Conservation (phyloP, 2,888 invertebrate genomes). For the Metopia argyrocephala region DNA sequence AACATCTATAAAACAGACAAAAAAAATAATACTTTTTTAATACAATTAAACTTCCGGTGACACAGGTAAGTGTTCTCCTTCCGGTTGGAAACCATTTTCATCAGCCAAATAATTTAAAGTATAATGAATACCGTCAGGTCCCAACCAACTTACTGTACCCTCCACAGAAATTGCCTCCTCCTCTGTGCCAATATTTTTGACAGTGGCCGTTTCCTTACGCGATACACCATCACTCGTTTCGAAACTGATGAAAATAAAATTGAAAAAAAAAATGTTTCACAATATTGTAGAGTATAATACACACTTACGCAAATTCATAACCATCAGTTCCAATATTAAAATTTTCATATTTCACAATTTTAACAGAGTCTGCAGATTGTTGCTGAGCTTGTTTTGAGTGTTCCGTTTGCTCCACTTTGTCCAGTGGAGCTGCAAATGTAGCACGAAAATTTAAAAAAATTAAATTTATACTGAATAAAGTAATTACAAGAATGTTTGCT, state of each 20-base stretch:
- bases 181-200: constrained; percentile 78
- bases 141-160: constrained; percentile 78
- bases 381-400: constrained; percentile 79
- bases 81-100: constrained; percentile 80
- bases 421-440: constrained; percentile 68
- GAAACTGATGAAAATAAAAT: too few relatives aligned
- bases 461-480: constrained; percentile 2
- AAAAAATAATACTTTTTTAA: not conserved
- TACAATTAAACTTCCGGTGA: constrained; percentile 20
- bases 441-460: not conserved
- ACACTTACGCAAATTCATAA: constrained; percentile 73
- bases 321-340: constrained; percentile 77
- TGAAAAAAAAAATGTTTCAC: too few relatives aligned
- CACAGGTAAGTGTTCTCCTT: constrained; percentile 74
- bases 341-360: constrained; percentile 81
- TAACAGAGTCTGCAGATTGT: constrained; percentile 5
- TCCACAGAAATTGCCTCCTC: constrained; percentile 78
- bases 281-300: not conserved
- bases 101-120: constrained; percentile 80
- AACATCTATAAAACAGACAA: constrained; percentile 15
- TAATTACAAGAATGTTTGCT: not conserved
- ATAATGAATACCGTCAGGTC: constrained; percentile 79
- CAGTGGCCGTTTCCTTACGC: constrained; percentile 77
- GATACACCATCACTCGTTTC: constrained; percentile 79
- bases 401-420: constrained; percentile 41